A percentile compares a stretch with the other conserved stretches of the same genome.
Conservation (phyloP, 35 echinoderm and acorn worm species). For the Ophioderma brevispina region DNA sequence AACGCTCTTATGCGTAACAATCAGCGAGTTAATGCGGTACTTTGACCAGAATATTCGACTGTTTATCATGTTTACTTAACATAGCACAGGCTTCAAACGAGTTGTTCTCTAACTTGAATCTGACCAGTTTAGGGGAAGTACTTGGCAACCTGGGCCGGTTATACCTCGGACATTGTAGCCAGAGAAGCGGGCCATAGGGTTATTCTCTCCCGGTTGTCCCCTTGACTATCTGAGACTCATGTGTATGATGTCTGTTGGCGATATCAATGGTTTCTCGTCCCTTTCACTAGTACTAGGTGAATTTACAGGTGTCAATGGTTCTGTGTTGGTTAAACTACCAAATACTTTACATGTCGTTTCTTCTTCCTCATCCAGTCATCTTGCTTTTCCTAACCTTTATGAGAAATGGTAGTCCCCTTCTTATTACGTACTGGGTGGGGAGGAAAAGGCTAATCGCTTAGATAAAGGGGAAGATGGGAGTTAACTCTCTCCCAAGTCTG, state of each 20-base stretch:
- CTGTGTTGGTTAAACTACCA: background rate
- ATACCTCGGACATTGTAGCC: slow-evolving; percentile 96
- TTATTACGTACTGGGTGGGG: background rate
- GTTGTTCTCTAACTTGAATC: too few species aligned
- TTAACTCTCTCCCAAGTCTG: background rate
- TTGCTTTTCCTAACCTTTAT: slow-evolving; percentile 48
- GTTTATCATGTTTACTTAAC: too few species aligned
- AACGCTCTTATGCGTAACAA: too few species aligned
- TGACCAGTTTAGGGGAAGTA: too few species aligned
- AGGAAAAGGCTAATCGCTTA: background rate
- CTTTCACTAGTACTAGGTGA: background rate
- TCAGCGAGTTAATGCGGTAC: too few species aligned
- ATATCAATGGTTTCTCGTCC: background rate
- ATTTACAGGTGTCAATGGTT: background rate
- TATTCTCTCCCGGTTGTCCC: slow-evolving; percentile 27
- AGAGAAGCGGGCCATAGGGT: slow-evolving; percentile 94
- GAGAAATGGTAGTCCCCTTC: slow-evolving; percentile 59
- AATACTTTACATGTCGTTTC: background rate
- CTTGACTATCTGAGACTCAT: slow-evolving; percentile 5
- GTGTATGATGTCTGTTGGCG: background rate
- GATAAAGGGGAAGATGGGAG: background rate
- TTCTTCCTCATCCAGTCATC: background rate
- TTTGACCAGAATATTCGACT: too few species aligned
- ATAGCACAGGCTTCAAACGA: too few species aligned
- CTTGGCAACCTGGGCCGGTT: slow-evolving; percentile 95